Base-by-base conservation (phyloP, 2,113 vertebrate genomes). In the Toxotes jaculatrix region DNA sequence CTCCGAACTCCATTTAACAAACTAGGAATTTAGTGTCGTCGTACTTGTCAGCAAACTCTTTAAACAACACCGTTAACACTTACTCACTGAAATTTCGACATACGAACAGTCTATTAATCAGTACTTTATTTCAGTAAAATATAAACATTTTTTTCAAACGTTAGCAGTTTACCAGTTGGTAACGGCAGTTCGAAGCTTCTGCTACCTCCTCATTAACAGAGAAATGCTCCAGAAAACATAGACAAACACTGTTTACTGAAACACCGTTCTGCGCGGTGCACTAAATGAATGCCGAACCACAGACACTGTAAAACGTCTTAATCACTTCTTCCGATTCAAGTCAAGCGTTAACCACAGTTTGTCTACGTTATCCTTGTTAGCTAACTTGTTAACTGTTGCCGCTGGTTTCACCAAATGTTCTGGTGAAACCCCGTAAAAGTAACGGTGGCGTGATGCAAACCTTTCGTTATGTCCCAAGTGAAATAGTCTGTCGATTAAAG, bases 401-500 rank as follows among this genome's bases (percentile, higher is more conserved):
- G 7, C 3, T 3, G 1, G 21, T 65, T 67, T 34, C 27, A 31
- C 19, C 7, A 27, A 17, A 60, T 23, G 13, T 42, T 51, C 0
- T 7, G 21, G 16, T 60, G 0, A 36, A 87, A 62, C 23, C 0
- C 11, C 0, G 0, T 13, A 3, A 42, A 4, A 57, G 6, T 2
- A 40, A 0, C 32, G 59, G 1, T 4, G 0, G 2, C 0, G 5
- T 16, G 0, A 61, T 5, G 79, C 61, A 16, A 38, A 68, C 70
- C 71, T 72, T 1, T 61, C 0, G 11, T 5, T 43, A 14, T 4
- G 3, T 1, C 21, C 14, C 14, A 0, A 8, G 5, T 17, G 10
- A 73, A 63, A n/a, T 0, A 1, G 3, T 0, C 11, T 17, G 4
- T 42, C 0, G 4, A 0, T 0, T 17, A 0, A 71, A 36, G 1